Conservation (phyloP, 2,797 vertebrate species). For the Pyrocephalus nanus region DNA sequence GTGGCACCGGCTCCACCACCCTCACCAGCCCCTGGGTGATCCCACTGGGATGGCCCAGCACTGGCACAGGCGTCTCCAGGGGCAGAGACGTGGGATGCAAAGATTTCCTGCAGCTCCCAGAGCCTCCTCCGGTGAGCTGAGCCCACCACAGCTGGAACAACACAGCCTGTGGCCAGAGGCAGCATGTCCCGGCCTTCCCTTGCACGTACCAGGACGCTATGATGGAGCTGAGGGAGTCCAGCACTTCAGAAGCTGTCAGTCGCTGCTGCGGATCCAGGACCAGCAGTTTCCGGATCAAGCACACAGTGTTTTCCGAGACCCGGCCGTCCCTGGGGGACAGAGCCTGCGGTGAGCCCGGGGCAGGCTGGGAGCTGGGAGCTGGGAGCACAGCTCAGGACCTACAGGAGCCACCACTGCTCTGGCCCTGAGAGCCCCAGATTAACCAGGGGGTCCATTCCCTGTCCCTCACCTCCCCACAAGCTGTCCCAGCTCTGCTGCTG, state of each 20-base stretch:
- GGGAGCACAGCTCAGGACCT: not conserved
- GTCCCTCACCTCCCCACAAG: not conserved
- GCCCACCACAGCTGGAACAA: not conserved
- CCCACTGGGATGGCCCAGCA: not conserved
- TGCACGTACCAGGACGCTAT: slow-evolving; percentile 90
- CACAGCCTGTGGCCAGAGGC: not conserved
- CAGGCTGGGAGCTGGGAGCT: fast-evolving
- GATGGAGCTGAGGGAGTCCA: slow-evolving; percentile 94
- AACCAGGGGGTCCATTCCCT: not conserved
- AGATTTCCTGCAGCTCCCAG: not conserved
- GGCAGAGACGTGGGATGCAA: not conserved
- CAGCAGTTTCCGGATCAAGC: slow-evolving; percentile 96
- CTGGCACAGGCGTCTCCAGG: not conserved
- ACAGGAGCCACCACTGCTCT: not conserved
- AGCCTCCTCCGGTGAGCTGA: not conserved
- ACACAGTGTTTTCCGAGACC: slow-evolving; percentile 97
- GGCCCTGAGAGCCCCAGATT: not conserved
- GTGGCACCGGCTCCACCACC: not conserved
- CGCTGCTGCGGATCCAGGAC: slow-evolving; percentile 97
- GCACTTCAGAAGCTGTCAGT: slow-evolving; percentile 91
- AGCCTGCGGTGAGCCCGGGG: fast-evolving
- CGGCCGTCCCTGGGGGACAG: slow-evolving; percentile 86
- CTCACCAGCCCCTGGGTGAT: not conserved
- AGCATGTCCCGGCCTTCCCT: not conserved
- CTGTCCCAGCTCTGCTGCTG: not conserved